Evolutionary conservation across 30 jellyfish, hydroid and myxozoan species (phyloP), one percentile per base, ranked within the genome.

Genomic region (Nemopilema nomurai): DNA sequence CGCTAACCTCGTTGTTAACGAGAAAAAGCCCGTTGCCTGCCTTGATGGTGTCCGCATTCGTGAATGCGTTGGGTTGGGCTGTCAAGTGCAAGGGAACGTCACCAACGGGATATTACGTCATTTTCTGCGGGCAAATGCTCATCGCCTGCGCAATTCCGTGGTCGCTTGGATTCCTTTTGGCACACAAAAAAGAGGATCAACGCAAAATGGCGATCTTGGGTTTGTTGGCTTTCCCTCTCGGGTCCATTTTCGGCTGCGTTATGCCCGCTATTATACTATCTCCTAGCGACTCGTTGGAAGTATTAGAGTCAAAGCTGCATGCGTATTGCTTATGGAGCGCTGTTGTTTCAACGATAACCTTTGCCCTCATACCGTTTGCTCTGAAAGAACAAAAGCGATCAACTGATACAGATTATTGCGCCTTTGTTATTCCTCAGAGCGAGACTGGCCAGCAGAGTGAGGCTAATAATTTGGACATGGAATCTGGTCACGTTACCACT

Each of bases 11-110:
- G 18, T 31, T 18, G 24, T 67, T 51, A 19, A 16, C 65, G 0
- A 25, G 49, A 8, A 74, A 51, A 53, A 69, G 62, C 50, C 74
- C 85, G 0, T 67, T 71, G 50, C 32, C 71, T 49, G 53, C 62
- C 21, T 28, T 86, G 32, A 31, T 77, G 73, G 28, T 86, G 17
- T 74, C 89, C 0, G 96, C 96, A 18, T 86, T 86, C 29, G 27
- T 51, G 17, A 76, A 86, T 63, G 96, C 96, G 19, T 77, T 86
- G 0, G 96, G 96, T 4, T 69, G 84, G 23, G 96, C 90, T 3
- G 33, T 77, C 21, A 77, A 69, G 51, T 86, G 89, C 74, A 69
- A 62, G 19, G 96, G 86, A 52, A 86, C 90, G 0, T 79, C 27
- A 7, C 78, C 49, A 68, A 76, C 51, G 18, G 96, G 90, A 9